Evolutionary conservation across 1,140 invertebrate species (phyloP), one percentile per base, ranked within the genome.

Genomic region (Carposina sasakii): DNA sequence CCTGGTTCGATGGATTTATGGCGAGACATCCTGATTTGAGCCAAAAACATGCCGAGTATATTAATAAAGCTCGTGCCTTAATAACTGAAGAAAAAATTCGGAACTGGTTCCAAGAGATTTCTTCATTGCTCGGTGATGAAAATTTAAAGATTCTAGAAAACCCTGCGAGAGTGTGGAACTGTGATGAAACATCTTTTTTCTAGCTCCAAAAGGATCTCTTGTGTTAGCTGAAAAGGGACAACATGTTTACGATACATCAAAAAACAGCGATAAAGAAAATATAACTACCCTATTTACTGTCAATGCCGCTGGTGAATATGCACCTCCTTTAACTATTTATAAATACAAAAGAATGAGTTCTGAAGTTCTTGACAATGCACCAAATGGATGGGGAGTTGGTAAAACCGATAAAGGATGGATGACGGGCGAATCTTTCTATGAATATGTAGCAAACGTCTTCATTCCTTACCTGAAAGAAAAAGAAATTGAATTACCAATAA

Each of bases 181-280:
- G 57, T 43, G 66, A 79, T 53, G 71, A 77, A 52, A 71, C 57
- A 9, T 57, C 59, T 10, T 56, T 77, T 21, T 66, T 52, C 34
- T 73, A 16, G 49, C 36, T 33, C 69, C 70, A 24, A 73, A 67
- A 51, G 62, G 55, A 28, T 44, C 28, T 37, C 41, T 62, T 23
- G 63, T 75, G 23, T 48, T 77, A 37, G 67, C 58, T 16, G 30
- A 58, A 59, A 76, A 57, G 55, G 64, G 69, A 17, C 56, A 68
- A 61, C 23, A 54, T 9, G 60, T 71, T 1, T 65, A 70, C 52
- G 39, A 55, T 33, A 45, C 58, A 9, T 45, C 57, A 39, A 40
- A 34, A 16, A 22, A 22, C 36, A 65, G 58, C 36, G 72, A 78
- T 34, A 76, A 76, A 64, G 68, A 74, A 57, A 69, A 65, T 55